phyloP scores from a whole-genome alignment of 35 echinoderm and acorn worm species.

The Holothuria glaberrima region DNA sequence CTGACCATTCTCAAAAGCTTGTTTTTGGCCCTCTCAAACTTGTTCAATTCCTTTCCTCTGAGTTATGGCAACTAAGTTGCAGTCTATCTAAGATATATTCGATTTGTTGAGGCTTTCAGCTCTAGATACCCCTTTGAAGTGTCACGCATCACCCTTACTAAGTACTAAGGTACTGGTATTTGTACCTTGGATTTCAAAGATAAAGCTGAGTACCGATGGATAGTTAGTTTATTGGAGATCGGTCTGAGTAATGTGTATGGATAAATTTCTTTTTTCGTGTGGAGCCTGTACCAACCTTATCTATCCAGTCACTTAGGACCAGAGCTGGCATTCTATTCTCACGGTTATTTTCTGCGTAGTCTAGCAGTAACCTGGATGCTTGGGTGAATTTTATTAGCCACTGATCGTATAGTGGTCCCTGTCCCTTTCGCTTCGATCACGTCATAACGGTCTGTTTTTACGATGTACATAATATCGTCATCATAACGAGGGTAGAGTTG shows the following conservation, averaged over 20 bases:
- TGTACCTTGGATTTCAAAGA: neutral
- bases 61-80: neutral
- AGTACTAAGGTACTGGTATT: neutral
- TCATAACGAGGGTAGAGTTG: neutral
- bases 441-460: conserved; percentile 10
- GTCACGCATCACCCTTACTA: neutral
- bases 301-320: neutral
- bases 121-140: neutral
- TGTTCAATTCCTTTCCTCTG: neutral
- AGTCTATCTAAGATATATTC: conserved; percentile 3
- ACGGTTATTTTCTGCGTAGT: neutral
- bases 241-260: neutral
- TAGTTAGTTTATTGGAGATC: neutral
- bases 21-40: neutral
- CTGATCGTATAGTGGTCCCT: conserved; percentile 1
- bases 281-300: neutral
- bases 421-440: neutral
- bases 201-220: neutral
- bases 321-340: conserved; percentile 1
- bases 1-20: neutral
- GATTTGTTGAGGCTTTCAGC: neutral
- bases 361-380: neutral
- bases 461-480: neutral
- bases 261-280: neutral
- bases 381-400: conserved; percentile 6